Base-by-base conservation (phyloP, 2,113 vertebrate genomes). In the Spea multiplicata region DNA sequence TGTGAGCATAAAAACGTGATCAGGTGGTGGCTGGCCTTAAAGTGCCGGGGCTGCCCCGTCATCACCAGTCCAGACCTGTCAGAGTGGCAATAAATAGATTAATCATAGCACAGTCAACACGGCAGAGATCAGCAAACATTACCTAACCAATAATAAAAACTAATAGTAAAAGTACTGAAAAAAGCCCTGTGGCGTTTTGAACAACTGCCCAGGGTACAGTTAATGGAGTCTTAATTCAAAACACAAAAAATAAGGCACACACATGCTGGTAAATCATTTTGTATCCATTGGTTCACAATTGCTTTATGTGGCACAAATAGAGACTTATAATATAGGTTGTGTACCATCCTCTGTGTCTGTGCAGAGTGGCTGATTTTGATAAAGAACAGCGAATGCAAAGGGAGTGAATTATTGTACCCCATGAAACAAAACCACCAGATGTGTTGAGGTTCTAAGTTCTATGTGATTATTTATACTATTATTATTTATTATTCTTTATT, bases 221-320 rank as follows among this genome's bases (percentile, higher is more conserved):
- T 80, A 80, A 73, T 80, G 71, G 70, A 73, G 71, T 80, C 70
- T 73, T 73, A 80, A 80, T 80, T 80, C 73, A 67, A 80, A 80
- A 73, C 70, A 73, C 73, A 73, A 73, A 73, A 79, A 80, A 80
- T 73, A 80, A 80, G 67, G 61, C 49, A 73, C 67, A 49, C 62
- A 73, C 64, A 67, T 80, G 70, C 73, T 73, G 70, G 66, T 66
- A 67, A 64, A 80, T 80, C 69, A 78, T 71, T 78, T 72, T 78
- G 68, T 72, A 78, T 78, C 59, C 69, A 78, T 59, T 72, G 59
- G 67, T 62, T 78, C 71, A 78, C 44, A 67, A 73, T 62, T 73
- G 71, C 71, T 49, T 67, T 17, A 80, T 73, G 62, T 73, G 61
- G 77, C 70, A 73, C 76, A 72, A 78, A 72, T 61, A 73, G 70